Conservation (phyloP, 2,797 vertebrate species). For the Lerista edwardsae region DNA sequence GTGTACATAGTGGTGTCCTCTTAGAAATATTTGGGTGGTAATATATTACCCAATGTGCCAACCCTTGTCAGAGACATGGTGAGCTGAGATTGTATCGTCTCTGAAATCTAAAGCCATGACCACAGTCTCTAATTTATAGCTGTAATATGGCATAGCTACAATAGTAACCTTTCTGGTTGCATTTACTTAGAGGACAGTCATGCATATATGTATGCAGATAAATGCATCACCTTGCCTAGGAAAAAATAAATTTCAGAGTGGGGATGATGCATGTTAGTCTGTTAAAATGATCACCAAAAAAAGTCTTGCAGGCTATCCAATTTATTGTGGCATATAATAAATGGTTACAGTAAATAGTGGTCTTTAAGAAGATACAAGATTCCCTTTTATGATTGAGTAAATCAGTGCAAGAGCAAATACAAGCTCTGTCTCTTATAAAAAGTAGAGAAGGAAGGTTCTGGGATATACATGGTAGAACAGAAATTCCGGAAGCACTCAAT, state of each 20-base stretch:
- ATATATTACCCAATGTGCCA: neutral
- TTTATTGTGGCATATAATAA: neutral
- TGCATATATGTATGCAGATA: neutral
- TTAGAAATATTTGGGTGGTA: neutral
- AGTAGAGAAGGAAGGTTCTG: neutral
- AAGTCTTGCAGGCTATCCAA: neutral
- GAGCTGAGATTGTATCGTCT: too few species aligned
- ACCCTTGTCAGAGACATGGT: neutral
- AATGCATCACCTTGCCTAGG: neutral
- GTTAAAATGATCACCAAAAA: neutral
- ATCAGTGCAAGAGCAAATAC: neutral
- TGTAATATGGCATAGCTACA: neutral
- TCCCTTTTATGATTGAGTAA: neutral
- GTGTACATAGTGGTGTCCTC: neutral
- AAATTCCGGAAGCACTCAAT: neutral
- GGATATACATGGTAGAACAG: neutral
- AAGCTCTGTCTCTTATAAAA: neutral
- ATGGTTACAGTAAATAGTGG: neutral
- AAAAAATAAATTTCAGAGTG: neutral
- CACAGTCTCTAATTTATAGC: neutral
- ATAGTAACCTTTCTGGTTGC: neutral
- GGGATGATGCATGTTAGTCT: neutral
- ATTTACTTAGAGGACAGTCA: neutral
- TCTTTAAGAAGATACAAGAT: neutral
- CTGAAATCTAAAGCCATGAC: neutral